Evolutionary conservation across 2,888 invertebrate species (phyloP).

Genomic region (Kryphioiulus occultus): DNA sequence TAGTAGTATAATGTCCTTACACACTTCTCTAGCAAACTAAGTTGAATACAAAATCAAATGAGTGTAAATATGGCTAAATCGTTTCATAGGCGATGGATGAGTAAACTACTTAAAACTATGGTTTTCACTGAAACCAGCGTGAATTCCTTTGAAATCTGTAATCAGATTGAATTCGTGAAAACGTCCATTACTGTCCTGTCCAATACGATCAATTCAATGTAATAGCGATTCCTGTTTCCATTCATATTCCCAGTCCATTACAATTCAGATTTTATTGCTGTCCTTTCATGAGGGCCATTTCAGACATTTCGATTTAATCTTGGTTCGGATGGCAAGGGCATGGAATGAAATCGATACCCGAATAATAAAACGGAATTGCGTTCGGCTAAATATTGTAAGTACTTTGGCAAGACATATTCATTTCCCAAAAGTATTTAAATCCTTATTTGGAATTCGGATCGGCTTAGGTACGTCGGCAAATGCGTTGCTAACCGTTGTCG

Average conservation of each 20-base stretch:
- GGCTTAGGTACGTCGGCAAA: background rate
- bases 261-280: slow-evolving; percentile 17
- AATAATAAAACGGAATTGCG: slow-evolving; percentile 16
- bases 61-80: background rate
- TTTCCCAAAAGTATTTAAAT: slow-evolving; percentile 27
- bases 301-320: slow-evolving; percentile 34
- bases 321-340: background rate
- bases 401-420: background rate
- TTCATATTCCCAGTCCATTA: slow-evolving; percentile 32
- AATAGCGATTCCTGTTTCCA: background rate
- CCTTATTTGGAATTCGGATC: background rate
- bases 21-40: no score
- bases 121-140: background rate
- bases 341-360: background rate
- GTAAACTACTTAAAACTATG: background rate
- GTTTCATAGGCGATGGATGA: background rate
- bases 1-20: no score
- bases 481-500: no score
- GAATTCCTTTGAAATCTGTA: background rate
- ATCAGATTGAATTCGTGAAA: background rate
- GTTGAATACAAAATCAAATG: no score
- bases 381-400: slow-evolving; percentile 30
- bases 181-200: slow-evolving; percentile 17
- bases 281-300: background rate
- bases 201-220: background rate